Percentiles rank a stretch among this genome's conserved stretches.
phyloP scores from a whole-genome alignment of 2,888 invertebrate genomes.

The Lymantria dispar region DNA sequence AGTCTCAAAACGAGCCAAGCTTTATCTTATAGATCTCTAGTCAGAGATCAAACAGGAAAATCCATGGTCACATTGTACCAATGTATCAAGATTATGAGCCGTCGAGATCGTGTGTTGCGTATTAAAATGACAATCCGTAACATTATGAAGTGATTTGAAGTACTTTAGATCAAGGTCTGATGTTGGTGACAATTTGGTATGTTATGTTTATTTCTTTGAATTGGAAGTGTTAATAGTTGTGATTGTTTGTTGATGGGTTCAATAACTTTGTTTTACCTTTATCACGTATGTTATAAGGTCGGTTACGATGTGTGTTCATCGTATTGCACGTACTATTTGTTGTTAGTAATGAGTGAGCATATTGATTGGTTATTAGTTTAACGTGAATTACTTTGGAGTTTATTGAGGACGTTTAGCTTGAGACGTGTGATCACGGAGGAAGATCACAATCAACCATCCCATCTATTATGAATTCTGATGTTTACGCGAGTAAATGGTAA shows the following conservation, averaged over 20 bases:
- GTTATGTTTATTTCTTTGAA: neutral
- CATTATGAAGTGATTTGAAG: constrained; percentile 6
- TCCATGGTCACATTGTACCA: constrained; percentile 34
- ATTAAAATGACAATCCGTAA: constrained; percentile 44
- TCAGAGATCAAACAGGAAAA: constrained; percentile 63
- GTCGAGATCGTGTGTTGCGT: constrained; percentile 58
- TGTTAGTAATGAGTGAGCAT: constrained; percentile 8
- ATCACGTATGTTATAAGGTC: constrained; percentile 8
- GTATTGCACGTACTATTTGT: constrained; percentile 3
- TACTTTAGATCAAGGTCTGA: constrained; percentile 10
- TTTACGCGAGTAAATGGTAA: too few relatives aligned
- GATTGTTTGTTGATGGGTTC: constrained; percentile 22
- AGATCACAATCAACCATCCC: too few relatives aligned
- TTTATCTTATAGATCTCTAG: constrained; percentile 52
- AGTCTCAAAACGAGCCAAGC: constrained; percentile 15
- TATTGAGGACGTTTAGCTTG: neutral
- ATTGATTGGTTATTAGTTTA: constrained; percentile 6
- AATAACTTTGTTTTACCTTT: constrained; percentile 9
- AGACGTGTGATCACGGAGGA: too few relatives aligned
- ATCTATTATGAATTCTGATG: too few relatives aligned
- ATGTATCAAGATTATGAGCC: constrained; percentile 53
- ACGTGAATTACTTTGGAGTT: neutral
- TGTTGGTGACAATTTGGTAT: constrained; percentile 14
- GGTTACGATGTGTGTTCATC: constrained; percentile 2
- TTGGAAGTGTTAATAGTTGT: constrained; percentile 21